Conservation (phyloP, 2,113 vertebrate species). For the Echinops telfairi region DNA sequence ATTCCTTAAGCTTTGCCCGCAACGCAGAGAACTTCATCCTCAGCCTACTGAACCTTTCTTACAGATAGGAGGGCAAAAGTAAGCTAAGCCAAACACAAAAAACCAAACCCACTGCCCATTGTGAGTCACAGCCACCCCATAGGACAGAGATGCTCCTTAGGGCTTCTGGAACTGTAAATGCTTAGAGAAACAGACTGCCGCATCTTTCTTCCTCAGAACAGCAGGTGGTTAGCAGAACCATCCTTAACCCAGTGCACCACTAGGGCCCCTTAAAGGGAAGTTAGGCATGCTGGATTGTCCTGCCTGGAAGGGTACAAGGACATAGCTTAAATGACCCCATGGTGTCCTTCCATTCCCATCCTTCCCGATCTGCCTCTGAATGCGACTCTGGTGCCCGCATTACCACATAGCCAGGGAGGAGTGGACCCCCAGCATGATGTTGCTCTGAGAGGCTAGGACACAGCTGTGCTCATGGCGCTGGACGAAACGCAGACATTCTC, state of each 20-base stretch:
- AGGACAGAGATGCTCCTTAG: too few species aligned
- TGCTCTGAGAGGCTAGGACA: conserved; percentile 56
- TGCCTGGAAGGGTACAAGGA: neutral
- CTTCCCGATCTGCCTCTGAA: neutral
- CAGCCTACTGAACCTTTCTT: neutral
- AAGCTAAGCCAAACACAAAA: neutral
- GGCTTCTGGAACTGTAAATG: too few species aligned
- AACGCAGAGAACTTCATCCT: neutral
- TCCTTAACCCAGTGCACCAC: too few species aligned
- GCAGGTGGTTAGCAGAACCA: too few species aligned
- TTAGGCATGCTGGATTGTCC: neutral
- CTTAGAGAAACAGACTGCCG: too few species aligned
- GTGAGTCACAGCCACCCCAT: too few species aligned
- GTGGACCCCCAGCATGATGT: conserved; percentile 70
- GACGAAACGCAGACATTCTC: conserved; percentile 62
- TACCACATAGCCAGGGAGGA: conserved; percentile 71
- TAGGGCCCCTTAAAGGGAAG: too few species aligned
- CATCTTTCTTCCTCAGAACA: too few species aligned
- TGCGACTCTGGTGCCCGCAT: neutral
- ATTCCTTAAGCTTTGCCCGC: neutral
- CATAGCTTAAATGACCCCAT: neutral
- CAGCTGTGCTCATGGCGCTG: conserved; percentile 55
- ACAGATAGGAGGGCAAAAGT: neutral
- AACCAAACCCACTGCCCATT: too few species aligned
- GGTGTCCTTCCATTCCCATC: neutral